Evolutionary conservation across 2,113 vertebrate species (phyloP).

Genomic region (Bos javanicus): DNA sequence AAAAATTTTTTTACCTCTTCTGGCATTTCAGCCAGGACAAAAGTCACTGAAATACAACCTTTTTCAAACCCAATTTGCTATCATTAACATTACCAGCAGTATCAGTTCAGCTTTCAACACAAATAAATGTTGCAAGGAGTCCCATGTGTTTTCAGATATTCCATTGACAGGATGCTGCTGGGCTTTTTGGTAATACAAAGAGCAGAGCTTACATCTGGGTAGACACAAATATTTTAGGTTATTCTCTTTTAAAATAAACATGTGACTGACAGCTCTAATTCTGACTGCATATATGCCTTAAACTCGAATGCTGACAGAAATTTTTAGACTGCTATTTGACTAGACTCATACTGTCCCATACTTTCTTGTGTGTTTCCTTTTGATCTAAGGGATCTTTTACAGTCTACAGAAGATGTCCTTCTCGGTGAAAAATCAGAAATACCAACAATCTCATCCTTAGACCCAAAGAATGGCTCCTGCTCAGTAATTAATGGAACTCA

Average conservation of each 20-base stretch:
- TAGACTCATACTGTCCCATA: not conserved
- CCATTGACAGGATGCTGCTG: constrained; percentile 2
- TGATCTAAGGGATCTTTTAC: not conserved
- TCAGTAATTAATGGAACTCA: not conserved
- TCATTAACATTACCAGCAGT: not conserved
- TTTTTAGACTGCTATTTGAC: not conserved
- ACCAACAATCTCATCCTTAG: not conserved
- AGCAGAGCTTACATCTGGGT: not conserved
- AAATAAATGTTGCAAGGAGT: not conserved
- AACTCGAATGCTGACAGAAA: not conserved
- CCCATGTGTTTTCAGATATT: constrained; percentile 27
- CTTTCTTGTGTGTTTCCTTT: not conserved
- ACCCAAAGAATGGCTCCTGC: not conserved
- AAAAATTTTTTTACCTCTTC: not conserved
- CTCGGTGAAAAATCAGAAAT: constrained; percentile 40
- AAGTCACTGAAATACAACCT: constrained; percentile 13
- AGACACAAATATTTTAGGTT: constrained; percentile 52
- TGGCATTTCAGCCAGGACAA: constrained; percentile 26
- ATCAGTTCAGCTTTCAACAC: constrained; percentile 20
- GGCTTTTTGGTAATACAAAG: constrained; percentile 23
- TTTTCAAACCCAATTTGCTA: constrained; percentile 42
- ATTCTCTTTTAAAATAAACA: constrained; percentile 58
- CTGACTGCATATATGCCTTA: not conserved
- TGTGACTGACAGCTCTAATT: constrained; percentile 13
- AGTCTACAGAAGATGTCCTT: constrained; percentile 20